phyloP scores from a whole-genome alignment of 2,797 vertebrate genomes.

The Peromyscus eremicus region DNA sequence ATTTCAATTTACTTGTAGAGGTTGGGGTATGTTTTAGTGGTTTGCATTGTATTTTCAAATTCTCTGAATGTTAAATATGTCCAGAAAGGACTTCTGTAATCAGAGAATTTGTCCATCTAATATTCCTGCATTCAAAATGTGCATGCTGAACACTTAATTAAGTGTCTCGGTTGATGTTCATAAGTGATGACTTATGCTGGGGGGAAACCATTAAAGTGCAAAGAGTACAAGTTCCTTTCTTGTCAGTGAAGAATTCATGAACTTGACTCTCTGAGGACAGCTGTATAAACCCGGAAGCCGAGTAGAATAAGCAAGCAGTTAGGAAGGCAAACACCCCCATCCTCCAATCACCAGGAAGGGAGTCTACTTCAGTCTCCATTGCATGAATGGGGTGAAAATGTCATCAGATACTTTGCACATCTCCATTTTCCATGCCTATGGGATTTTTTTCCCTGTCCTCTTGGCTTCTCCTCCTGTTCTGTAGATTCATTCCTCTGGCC shows the following conservation, averaged over 20 bases:
- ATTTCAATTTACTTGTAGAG: background rate
- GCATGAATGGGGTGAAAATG: constrained; percentile 32
- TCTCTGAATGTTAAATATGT: constrained; percentile 13
- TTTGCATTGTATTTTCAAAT: constrained; percentile 10
- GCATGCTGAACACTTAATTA: constrained; percentile 16
- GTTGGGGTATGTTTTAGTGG: background rate
- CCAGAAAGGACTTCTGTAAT: constrained; percentile 14
- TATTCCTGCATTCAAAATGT: background rate
- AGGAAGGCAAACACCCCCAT: constrained; percentile 6
- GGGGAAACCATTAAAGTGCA: constrained; percentile 48
- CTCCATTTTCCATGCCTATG: constrained; percentile 8
- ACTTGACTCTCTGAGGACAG: constrained; percentile 46
- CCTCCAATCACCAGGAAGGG: background rate
- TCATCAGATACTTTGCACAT: constrained; percentile 63
- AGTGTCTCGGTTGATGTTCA: background rate
- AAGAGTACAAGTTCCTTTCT: constrained; percentile 27
- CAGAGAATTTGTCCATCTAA: background rate
- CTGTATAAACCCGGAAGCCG: constrained; percentile 44
- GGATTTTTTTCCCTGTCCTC: background rate
- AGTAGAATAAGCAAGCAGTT: background rate
- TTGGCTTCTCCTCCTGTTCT: background rate
- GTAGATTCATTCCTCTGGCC: constrained; percentile 3
- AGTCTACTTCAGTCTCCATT: background rate
- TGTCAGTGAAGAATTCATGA: constrained; percentile 39
- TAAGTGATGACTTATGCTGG: background rate